phyloP scores from a whole-genome alignment of 2,888 invertebrate species.

The Branchellion lobata region DNA sequence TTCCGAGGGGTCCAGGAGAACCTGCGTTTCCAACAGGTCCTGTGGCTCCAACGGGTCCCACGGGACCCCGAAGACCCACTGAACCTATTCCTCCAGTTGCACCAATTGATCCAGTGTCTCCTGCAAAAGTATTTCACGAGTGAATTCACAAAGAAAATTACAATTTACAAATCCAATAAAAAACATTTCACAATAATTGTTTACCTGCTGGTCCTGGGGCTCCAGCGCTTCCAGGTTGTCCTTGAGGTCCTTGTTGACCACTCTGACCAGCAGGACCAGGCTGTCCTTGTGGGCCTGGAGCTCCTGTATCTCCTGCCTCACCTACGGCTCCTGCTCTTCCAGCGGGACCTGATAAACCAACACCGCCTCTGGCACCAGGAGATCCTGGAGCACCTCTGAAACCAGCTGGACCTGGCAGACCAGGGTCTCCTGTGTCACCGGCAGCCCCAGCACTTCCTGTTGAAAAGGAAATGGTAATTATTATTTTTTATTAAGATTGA shows the following conservation, averaged over 20 bases:
- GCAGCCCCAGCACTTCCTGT: conserved; percentile 26
- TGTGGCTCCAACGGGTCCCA: background rate
- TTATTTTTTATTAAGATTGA: background rate
- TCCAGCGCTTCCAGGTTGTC: conserved; percentile 39
- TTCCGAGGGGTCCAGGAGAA: background rate
- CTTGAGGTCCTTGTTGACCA: conserved; percentile 35
- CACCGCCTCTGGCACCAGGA: conserved; percentile 40
- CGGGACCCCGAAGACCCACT: background rate
- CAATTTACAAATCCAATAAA: background rate
- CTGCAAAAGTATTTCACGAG: background rate
- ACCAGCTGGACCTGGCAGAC: conserved; percentile 41
- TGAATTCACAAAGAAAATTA: background rate
- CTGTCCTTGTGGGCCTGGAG: conserved; percentile 37
- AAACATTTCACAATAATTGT: background rate
- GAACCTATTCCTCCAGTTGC: background rate
- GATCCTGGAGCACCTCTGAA: conserved; percentile 34
- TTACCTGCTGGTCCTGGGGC: conserved; percentile 33
- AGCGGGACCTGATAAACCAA: conserved; percentile 31
- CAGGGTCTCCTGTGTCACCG: conserved; percentile 44
- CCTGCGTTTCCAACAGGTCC: background rate
- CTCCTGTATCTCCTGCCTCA: conserved; percentile 32
- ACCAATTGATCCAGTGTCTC: background rate
- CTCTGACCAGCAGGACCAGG: conserved; percentile 35
- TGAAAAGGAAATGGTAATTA: background rate
- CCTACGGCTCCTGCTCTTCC: conserved; percentile 38